These are phyloP conservation scores for Homarus gammarus DNA, from an alignment of 2,888 invertebrate genomes.

Conservation along the genomic window DNA sequence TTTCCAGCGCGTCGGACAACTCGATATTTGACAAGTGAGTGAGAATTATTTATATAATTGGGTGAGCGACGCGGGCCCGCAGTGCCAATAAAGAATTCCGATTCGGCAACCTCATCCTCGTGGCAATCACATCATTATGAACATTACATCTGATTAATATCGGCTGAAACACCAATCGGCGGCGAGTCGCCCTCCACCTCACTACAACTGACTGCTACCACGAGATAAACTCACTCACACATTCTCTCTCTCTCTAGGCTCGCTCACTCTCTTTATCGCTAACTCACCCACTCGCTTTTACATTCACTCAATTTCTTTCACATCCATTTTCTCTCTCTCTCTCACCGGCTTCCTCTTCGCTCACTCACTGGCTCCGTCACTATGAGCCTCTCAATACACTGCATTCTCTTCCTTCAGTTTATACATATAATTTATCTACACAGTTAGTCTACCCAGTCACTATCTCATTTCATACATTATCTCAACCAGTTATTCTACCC, in stretches of 20 bases:
- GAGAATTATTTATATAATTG: constrained; percentile 26
- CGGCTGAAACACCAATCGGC: neutral
- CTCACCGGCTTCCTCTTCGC: too few species aligned
- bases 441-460: too few species aligned
- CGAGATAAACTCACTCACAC: neutral
- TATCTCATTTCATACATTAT: too few species aligned
- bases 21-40: neutral
- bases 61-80: neutral
- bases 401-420: too few species aligned
- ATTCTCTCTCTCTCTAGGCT: neutral
- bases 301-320: neutral
- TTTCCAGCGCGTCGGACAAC: neutral
- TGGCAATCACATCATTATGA: neutral
- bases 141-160: constrained; percentile 9
- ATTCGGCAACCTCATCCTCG: neutral
- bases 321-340: too few species aligned
- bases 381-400: too few species aligned
- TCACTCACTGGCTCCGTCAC: too few species aligned
- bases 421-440: too few species aligned
- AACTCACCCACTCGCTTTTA: neutral
- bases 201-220: neutral
- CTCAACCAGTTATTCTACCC: too few species aligned
- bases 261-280: neutral
- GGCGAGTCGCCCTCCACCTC: neutral
- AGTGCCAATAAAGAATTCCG: constrained; percentile 27